A percentile compares a stretch with the other conserved stretches of the same genome.
Evolutionary conservation across 2,797 vertebrate species (phyloP).

Genomic region (Pogoniulus pusillus): DNA sequence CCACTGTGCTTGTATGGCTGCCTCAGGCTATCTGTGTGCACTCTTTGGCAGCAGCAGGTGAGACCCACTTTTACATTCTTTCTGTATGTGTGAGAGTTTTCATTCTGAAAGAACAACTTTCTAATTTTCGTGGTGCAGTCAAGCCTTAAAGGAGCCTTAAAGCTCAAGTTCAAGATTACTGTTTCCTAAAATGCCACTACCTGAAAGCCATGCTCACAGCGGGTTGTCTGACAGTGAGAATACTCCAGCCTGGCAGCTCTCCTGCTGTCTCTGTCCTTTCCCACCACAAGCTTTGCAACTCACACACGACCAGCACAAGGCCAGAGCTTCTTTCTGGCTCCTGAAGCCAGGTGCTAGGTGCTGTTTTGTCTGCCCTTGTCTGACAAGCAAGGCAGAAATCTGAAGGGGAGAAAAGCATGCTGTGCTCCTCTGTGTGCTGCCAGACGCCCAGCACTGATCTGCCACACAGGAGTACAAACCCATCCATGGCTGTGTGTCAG

Average conservation of each 20-base stretch:
- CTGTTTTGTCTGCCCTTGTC: neutral
- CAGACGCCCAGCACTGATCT: neutral
- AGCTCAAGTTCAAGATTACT: neutral
- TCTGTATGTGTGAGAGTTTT: neutral
- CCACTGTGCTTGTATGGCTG: neutral
- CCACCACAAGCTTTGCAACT: neutral
- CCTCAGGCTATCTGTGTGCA: neutral
- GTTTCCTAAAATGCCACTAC: neutral
- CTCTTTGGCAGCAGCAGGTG: neutral
- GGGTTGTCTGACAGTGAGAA: neutral
- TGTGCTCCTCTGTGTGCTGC: neutral
- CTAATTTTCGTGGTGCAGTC: neutral
- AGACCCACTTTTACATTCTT: neutral
- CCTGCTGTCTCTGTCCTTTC: neutral
- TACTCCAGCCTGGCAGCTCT: neutral
- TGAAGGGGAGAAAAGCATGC: neutral
- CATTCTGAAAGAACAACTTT: neutral
- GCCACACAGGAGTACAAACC: neutral
- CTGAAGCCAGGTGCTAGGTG: neutral
- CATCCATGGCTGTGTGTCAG: neutral
- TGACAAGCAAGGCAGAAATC: neutral
- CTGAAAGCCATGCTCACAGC: neutral
- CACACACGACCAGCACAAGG: neutral
- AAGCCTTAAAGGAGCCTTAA: neutral
- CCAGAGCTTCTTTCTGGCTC: neutral